phyloP scores from a whole-genome alignment of 2,888 invertebrate species.

The Argynnis bischoffii region DNA sequence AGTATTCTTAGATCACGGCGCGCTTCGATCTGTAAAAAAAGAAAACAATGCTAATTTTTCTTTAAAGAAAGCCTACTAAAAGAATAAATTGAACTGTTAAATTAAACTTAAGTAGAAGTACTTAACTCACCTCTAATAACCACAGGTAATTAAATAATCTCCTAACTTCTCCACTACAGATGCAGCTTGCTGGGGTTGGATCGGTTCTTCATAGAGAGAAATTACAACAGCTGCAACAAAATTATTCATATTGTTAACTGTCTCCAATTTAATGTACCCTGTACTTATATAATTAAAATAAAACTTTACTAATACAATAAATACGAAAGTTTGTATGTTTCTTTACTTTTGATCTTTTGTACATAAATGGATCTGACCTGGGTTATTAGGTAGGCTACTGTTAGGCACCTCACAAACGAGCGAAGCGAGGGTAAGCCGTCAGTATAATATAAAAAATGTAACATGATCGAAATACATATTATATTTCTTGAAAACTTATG shows the following conservation, averaged over 20 bases:
- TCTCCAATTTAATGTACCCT: neutral
- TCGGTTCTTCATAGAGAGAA: slow-evolving; percentile 97
- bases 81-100: neutral
- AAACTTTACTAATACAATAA: too few species aligned
- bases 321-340: too few species aligned
- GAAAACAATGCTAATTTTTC: slow-evolving; percentile 34
- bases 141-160: slow-evolving; percentile 97
- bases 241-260: slow-evolving; percentile 24
- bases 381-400: too few species aligned
- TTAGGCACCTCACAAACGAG: too few species aligned
- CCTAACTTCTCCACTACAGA: slow-evolving; percentile 98
- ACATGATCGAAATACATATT: too few species aligned
- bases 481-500: too few species aligned
- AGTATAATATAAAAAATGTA: neutral
- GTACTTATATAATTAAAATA: too few species aligned
- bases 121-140: slow-evolving; percentile 91
- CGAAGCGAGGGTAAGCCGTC: too few species aligned
- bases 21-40: slow-evolving; percentile 78
- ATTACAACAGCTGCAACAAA: slow-evolving; percentile 92
- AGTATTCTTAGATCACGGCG: slow-evolving; percentile 82
- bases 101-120: slow-evolving; percentile 1
- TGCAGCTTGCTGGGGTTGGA: slow-evolving; percentile 98
- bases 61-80: neutral
- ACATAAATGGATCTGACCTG: too few species aligned
- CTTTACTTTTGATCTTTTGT: too few species aligned